Base-by-base conservation (phyloP, 2,888 invertebrate genomes). In the Sesamia inferens region DNA sequence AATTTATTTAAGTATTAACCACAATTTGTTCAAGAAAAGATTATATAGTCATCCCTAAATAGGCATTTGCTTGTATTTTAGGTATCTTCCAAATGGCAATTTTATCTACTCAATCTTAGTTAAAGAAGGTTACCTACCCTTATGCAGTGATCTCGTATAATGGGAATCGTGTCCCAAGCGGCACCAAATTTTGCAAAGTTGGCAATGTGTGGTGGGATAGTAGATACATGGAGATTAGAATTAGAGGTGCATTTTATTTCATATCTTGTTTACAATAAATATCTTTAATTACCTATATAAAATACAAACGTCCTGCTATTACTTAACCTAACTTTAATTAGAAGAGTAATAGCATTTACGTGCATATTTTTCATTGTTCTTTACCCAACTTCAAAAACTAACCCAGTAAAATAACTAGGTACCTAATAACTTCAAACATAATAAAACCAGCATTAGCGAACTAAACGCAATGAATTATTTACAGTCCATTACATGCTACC, bases 401-500 rank as follows among this genome's bases (percentile, higher is more conserved):
- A n/a, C 5, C 11, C 6, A 24, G 47, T 61, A 62, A 67, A 62
- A 51, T 51, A 68, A 22, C 47, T 7, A 71, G 44, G 68, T n/a
- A n/a, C n/a, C n/a, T n/a, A n/a, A n/a, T n/a, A 61, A 68, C 54
- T 47, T 42, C 48, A 2, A 59, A 19, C 31, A 58, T 67, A 76
- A 81, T 76, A 72, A 68, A 77, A 84, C 79, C 87, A 85, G 68
- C 55, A 84, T 85, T 87, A 89, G 88, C 89, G 82, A 87, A 88
- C 89, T 88, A 89, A 87, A 79, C 87, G 85, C 88, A 85, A 89
- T 88, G 87, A 88, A 93, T 94, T 93, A 94, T 90, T 93, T 91
- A 92, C 93, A 92, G 88, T 87, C 92, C 93, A 95, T 95, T 95
- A 92, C 91, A 90, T 78, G 90, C 91, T 90, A 93, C 93, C 93